A percentile compares a stretch with the other conserved stretches of the same genome.
Evolutionary conservation across 2,113 vertebrate genomes (phyloP).

Genomic region (Tupaia chinensis): DNA sequence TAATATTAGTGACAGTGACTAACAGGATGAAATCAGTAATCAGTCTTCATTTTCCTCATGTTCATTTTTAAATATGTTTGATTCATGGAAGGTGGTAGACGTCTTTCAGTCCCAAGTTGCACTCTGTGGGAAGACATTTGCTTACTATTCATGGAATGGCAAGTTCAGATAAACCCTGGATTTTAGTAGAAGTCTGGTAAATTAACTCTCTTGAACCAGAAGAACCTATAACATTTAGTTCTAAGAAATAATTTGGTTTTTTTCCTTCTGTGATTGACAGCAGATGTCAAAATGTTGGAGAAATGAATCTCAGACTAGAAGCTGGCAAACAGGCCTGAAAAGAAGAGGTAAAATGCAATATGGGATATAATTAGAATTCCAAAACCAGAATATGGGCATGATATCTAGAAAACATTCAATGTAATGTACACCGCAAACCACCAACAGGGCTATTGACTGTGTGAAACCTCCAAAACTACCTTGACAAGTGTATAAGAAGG

Average conservation of each 20-base stretch:
- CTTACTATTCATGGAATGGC: conserved; percentile 68
- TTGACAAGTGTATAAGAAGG: neutral
- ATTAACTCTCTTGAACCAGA: conserved; percentile 77
- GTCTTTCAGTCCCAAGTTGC: conserved; percentile 69
- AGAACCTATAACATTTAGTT: conserved; percentile 40
- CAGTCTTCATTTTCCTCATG: conserved; percentile 77
- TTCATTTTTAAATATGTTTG: conserved; percentile 75
- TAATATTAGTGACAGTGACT: conserved; percentile 86
- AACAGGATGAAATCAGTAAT: conserved; percentile 84
- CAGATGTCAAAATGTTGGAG: conserved; percentile 63
- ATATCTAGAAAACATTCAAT: neutral
- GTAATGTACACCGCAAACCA: neutral
- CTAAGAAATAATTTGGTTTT: conserved; percentile 66
- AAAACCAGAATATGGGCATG: neutral
- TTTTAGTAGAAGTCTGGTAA: conserved; percentile 75
- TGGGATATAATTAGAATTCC: conserved; percentile 3
- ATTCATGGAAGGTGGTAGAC: conserved; percentile 78
- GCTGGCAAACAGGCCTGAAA: neutral
- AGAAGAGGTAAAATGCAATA: neutral
- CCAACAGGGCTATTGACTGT: neutral
- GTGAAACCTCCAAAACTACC: neutral
- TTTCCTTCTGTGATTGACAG: conserved; percentile 59
- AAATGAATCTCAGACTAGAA: neutral
- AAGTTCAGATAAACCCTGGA: conserved; percentile 72
- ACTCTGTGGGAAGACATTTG: conserved; percentile 72